Conservation (phyloP, 2,888 invertebrate species). For the Anoplius nigerrimus region DNA sequence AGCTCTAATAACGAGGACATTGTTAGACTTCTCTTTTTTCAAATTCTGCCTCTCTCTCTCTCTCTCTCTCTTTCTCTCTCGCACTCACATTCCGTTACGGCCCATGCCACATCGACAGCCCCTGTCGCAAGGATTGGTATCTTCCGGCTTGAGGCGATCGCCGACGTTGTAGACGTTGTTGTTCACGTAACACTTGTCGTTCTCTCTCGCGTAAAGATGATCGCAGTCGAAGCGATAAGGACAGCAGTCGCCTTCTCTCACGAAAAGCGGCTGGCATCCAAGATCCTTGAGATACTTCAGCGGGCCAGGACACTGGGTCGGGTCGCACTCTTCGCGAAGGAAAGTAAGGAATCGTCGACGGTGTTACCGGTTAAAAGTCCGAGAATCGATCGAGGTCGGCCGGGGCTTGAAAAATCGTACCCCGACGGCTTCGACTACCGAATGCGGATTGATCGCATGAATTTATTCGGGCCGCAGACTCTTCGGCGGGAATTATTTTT, state of each 20-base stretch:
- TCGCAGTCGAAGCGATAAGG: conserved; percentile 60
- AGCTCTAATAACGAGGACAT: conserved; percentile 38
- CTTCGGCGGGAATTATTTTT: too few species aligned
- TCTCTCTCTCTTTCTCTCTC: too few species aligned
- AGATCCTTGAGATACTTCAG: conserved; percentile 54
- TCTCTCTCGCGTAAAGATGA: conserved; percentile 46
- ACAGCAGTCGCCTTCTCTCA: conserved; percentile 56
- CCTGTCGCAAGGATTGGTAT: conserved; percentile 60
- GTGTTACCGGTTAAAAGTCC: too few species aligned
- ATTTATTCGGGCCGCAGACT: too few species aligned
- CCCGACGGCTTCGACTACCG: too few species aligned
- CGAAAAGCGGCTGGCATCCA: conserved; percentile 57
- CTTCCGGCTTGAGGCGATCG: conserved; percentile 52
- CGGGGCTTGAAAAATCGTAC: too few species aligned
- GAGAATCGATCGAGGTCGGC: too few species aligned
- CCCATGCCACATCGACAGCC: conserved; percentile 47
- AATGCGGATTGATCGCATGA: too few species aligned
- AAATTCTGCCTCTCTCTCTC: too few species aligned
- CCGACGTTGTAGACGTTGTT: conserved; percentile 55
- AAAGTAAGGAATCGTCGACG: too few species aligned
- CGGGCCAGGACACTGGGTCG: conserved; percentile 61
- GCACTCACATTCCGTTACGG: conserved; percentile 43
- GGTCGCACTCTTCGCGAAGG: conserved; percentile 36
- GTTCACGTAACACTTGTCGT: conserved; percentile 61
- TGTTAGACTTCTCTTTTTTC: too few species aligned